A percentile compares a stretch with the other conserved stretches of the same genome.
phyloP scores from a whole-genome alignment of 2,888 invertebrate species.

The Falcaria lacertinaria region DNA sequence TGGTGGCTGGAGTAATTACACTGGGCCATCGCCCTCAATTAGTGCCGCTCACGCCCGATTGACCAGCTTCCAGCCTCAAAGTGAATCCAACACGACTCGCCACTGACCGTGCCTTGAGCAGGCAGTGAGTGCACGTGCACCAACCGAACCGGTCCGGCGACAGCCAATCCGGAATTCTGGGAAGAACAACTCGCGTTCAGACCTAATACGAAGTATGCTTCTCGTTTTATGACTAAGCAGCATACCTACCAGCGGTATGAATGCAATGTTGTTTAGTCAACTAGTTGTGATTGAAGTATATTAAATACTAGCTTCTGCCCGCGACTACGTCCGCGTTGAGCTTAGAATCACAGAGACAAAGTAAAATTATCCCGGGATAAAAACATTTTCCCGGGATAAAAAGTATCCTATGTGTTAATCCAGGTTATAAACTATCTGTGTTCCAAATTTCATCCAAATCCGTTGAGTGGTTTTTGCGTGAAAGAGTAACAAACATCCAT shows the following conservation, averaged over 20 bases:
- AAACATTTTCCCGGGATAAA: no score
- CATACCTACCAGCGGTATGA: conserved; percentile 13
- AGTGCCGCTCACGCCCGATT: conserved; percentile 31
- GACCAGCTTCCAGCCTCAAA: conserved; percentile 16
- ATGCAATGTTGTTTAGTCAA: no score
- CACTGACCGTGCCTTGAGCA: conserved; percentile 23
- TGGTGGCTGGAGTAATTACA: conserved; percentile 23
- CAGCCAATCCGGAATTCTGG: conserved; percentile 27
- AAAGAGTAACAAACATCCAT: no score
- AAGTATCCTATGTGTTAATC: no score
- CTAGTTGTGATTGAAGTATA: no score
- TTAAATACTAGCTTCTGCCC: no score
- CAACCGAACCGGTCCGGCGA: conserved; percentile 35
- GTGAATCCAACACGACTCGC: conserved; percentile 6
- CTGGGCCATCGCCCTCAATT: conserved; percentile 39
- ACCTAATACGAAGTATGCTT: conserved; percentile 28
- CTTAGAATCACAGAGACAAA: no score
- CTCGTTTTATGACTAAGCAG: conserved; percentile 31
- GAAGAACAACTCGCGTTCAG: conserved; percentile 18
- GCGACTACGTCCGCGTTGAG: no score
- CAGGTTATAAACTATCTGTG: no score
- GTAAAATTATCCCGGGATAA: no score
- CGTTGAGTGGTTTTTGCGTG: no score
- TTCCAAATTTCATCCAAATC: no score
- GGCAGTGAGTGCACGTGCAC: conserved; percentile 31